Evolutionary conservation across 2,888 invertebrate genomes (phyloP), one percentile per base, ranked within the genome.

Genomic region (Protonemura montana): DNA sequence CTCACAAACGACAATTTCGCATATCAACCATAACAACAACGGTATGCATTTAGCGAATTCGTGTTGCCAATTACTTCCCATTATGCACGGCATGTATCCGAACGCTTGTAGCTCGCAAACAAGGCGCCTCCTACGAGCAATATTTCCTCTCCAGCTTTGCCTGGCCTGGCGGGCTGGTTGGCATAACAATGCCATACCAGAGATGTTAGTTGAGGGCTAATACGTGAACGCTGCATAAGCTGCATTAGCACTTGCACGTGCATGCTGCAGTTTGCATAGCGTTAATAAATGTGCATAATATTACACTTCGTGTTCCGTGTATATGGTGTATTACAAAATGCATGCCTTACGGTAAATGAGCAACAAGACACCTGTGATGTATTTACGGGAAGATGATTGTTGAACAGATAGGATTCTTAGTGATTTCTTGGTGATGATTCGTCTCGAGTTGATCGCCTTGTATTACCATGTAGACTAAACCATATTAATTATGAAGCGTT

Each of bases 21-120:
- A 59, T 59, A 59, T 59, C 59, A 59, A 59, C 59, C 59, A 21
- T 59, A 59, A 59, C 59, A 59, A 59, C 59, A 59, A 21, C 59
- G 59, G 59, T 26, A 25, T 78, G 78, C 78, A 78, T 78, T 78
- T 78, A 78, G 78, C 28, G 26, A 78, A 78, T 28, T 78, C 27
- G 28, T 78, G 78, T 78, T 78, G 28, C 78, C 78, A 78, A 78
- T 78, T 78, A 78, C 78, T 59, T 59, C 59, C 59, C 59, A 59
- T 59, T 59, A 59, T 21, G 59, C 21, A 2, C 16, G 59, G 16
- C 59, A 21, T 59, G 59, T 3, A 59, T 3, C 13, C 59, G 21
- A 10, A 21, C 59, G 59, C 59, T 59, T 21, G 59, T 59, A 10
- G 13, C 59, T 59, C 59, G 59, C 59, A 21, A 10, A 59, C 59